phyloP scores from a whole-genome alignment of 2,888 invertebrate genomes.

The Anticlea derivata region DNA sequence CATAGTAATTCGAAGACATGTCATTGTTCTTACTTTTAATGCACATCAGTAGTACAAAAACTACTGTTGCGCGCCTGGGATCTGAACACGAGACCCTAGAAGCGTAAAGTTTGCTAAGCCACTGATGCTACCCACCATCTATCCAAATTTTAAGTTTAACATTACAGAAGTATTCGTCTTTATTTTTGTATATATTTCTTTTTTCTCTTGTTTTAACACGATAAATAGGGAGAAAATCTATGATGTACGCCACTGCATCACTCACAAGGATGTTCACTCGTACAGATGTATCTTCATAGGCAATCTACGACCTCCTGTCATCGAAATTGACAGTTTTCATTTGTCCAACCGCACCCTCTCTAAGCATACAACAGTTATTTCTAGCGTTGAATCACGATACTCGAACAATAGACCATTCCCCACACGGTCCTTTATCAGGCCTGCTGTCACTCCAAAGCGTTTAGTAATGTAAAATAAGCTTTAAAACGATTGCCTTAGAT shows the following conservation, averaged over 20 bases:
- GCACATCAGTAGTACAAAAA: too few relatives aligned
- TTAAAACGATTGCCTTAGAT: not conserved
- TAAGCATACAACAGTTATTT: constrained; percentile 31
- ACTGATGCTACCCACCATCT: too few relatives aligned
- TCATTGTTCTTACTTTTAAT: too few relatives aligned
- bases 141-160: too few relatives aligned
- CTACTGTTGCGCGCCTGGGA: too few relatives aligned
- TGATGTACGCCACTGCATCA: not conserved
- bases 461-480: not conserved
- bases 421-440: constrained; percentile 32
- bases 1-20: too few relatives aligned
- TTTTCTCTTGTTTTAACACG: too few relatives aligned
- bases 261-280: constrained; percentile 2
- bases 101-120: too few relatives aligned
- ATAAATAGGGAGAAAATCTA: constrained; percentile 9
- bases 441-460: not conserved
- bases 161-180: too few relatives aligned
- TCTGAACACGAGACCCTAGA: too few relatives aligned
- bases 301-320: constrained; percentile 23
- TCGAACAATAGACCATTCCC: constrained; percentile 46
- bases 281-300: constrained; percentile 10
- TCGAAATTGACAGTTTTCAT: constrained; percentile 27
- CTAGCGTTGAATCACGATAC: constrained; percentile 41
- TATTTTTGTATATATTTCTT: too few relatives aligned
- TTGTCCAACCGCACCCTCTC: constrained; percentile 24